Base-by-base conservation (phyloP, 2,797 vertebrate species). In the Anguilla obscura region DNA sequence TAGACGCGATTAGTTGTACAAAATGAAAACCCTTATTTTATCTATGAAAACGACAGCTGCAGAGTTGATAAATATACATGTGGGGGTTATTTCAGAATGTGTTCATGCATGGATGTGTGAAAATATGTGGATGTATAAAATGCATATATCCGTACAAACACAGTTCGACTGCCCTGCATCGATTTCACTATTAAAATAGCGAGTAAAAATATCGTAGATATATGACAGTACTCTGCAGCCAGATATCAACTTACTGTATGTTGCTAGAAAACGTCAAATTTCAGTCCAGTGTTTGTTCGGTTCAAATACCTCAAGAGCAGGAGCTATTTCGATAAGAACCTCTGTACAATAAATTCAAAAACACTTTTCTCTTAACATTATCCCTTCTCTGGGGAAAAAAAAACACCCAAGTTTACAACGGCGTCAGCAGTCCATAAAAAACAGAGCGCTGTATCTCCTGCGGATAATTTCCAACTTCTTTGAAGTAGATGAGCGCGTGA, bases 381-480 rank as follows among this genome's bases (percentile, higher is more conserved):
- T 86, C 86, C 50, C 86, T 27, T 74, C 5, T 71, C 48, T 54
- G 9, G 45, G 58, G n/a, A n/a, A 48, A 74, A 82, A 9, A 33
- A 76, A 85, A 56, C 3, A 54, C 76, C 2, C 58, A 91, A 91
- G 87, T 90, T 90, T 66, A 4, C 63, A 92, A 58, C 71, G 91
- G 95, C 91, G 94, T 94, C 36, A 89, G 45, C 5, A 86, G 92
- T 94, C 91, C 93, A 87, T 69, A 40, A 66, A 69, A 76, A 60
- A 14, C 1, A 85, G 30, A 86, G n/a, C 3, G 45, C 7, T 84
- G 74, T 86, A 79, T 84, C 90, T 91, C 90, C 91, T 89, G 84
- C 52, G 24, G 85, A 89, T 84, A 30, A 66, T 88, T 76, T 84
- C 87, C 79, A 93, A 93, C 92, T 93, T 92, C 90, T 89, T 36